Base-by-base conservation (phyloP, 2,888 invertebrate species). In the Eugnorisma glareosa region DNA sequence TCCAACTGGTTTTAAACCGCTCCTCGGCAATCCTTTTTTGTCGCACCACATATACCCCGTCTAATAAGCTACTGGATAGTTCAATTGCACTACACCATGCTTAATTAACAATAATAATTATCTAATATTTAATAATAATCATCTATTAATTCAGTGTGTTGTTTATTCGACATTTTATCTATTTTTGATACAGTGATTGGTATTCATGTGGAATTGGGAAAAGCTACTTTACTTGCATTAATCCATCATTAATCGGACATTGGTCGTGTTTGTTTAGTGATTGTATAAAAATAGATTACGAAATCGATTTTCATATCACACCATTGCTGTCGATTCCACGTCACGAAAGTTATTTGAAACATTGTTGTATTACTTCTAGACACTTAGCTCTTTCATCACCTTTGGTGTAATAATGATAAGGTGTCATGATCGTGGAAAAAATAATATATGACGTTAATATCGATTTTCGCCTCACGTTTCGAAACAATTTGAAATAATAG, bases 361-460 rank as follows among this genome's bases (percentile, higher is more conserved):
- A 59, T 81, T 73, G 69, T 69, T 72, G 70, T 54, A 63, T 24
- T 24, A 54, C n/a, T 70, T 63, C 69, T 40, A 74, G 45, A 78
- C 35, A 70, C 40, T 70, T 59, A 13, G 24, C 40, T 73, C 69
- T 67, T 37, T 28, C 48, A 59, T 74, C 78, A 84, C 79, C 86
- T 84, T 78, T 78, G 83, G 64, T 78, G 73, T 67, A 66, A 31
- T 57, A 73, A 11, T 75, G 74, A 83, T 85, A 74, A 74, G 10
- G 13, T 67, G 35, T 37, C 59, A 69, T 57, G 45, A 48, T 78
- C 59, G 40, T 81, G 31, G 68, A 64, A 73, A 78, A 84, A 68
- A 73, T 67, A 73, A 70, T 73, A 75, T 67, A 59, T 68, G 28
- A 18, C 24, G n/a, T 57, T 40, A 37, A 13, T 51, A 83, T 75